Evolutionary conservation across 1,140 invertebrate species (phyloP), one percentile per base, ranked within the genome.

Genomic region (Lutraria rhynchaena): DNA sequence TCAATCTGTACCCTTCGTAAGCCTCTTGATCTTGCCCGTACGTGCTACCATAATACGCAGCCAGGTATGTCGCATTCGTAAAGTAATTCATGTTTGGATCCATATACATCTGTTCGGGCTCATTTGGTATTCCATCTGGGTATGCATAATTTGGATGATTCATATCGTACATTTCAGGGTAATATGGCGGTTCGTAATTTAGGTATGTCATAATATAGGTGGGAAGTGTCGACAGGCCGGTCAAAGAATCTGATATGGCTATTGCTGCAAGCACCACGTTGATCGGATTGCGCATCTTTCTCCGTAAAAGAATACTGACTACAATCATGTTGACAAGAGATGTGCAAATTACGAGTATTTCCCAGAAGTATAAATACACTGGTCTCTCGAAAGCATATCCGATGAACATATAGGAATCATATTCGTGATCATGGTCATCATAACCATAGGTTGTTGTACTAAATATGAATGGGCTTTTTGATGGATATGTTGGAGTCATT

Each of bases 211-310:
- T 77, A 2, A 80, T 80, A 41, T 80, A 80, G 13, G 53, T 49
- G 22, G 77, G 77, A 19, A 80, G 49, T 11, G 77, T 80, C 0
- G 69, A 35, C 0, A 80, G 29, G 24, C 77, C 77, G 13, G 77
- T 80, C 1, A 80, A 29, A 17, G 77, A 58, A 35, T 80, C 77
- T 19, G 77, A 44, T 13, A 80, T 35, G 13, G 77, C 77, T 46
- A 80, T 80, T 1, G 67, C 53, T n/a, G 57, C 41, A n/a, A 80
- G 67, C 17, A 80, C 61, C 41, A 70, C 22, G n/a, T 70, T 70
- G 24, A 65, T 80, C 0, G 77, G 31, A 60, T 60, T 80, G 33
- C 65, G 63, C 55, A 80, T 70, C 29, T 71, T 70, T 60, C 55
- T 80, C 17, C 77, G n/a, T 24, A 80, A 15, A 17, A 80, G 46